These are phyloP conservation scores for Perca schrenkii DNA, from an alignment of 2,113 vertebrate species.

Conservation along the genomic window DNA sequence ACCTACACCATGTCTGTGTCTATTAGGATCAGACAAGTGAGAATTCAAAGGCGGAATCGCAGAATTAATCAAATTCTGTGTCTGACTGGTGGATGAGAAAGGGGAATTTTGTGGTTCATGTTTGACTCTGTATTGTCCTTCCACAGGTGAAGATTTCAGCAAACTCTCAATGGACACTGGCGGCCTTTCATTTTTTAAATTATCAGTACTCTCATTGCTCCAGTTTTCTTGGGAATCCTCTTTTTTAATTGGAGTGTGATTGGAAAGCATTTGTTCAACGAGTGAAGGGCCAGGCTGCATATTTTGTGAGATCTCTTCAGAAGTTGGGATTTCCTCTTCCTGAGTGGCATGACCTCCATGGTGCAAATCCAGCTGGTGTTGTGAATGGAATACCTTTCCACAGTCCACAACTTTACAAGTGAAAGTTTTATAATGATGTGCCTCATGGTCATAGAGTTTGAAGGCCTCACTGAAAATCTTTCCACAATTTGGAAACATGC, in stretches of 20 bases:
- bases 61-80: constrained; percentile 42
- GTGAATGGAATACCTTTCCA: constrained; percentile 93
- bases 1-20: constrained; percentile 21
- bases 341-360: constrained; percentile 83
- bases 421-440: constrained; percentile 97
- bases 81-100: constrained; percentile 22
- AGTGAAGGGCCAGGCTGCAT: constrained; percentile 47
- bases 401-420: constrained; percentile 91
- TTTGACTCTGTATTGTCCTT: constrained; percentile 43
- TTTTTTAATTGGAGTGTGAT: constrained; percentile 9
- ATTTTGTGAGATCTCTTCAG: constrained; percentile 51
- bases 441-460: constrained; percentile 96
- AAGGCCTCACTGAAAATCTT: constrained; percentile 94
- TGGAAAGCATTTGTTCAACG: constrained; percentile 50
- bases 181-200: constrained; percentile 13
- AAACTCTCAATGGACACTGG: constrained; percentile 67
- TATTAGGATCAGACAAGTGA: constrained; percentile 34
- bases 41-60: constrained; percentile 57
- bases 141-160: constrained; percentile 37
- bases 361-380: constrained; percentile 91
- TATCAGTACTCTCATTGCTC: constrained; percentile 6
- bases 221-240: constrained; percentile 12
- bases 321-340: constrained; percentile 34
- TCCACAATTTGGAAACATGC: constrained; percentile 97
- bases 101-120: constrained; percentile 20